Evolutionary conservation across 2,797 vertebrate genomes (phyloP), one percentile per base, ranked within the genome.

Genomic region (Leptoclinus maculatus): DNA sequence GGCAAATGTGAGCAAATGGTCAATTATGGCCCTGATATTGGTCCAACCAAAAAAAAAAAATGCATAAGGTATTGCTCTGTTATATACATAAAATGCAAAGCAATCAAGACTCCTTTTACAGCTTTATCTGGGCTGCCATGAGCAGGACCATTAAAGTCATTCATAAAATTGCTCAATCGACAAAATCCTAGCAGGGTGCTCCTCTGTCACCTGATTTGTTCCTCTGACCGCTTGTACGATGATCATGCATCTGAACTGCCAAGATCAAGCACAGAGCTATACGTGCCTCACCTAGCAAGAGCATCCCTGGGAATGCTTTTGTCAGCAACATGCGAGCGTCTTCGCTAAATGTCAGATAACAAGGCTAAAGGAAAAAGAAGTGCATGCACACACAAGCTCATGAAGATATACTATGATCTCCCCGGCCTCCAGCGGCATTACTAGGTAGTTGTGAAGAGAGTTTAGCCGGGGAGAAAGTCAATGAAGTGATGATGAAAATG

Each of bases 401-500:
- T 93, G 92, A 92, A 86, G 85, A 85, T 56, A 43, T 71, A 25
- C 74, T 83, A 65, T 84, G 86, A 88, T 88, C 82, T 78, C 66
- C 60, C 70, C 71, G 80, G 85, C 90, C 83, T 89, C 72, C 72
- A 83, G 93, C 84, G 86, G 85, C 76, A 90, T 87, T 84, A 84
- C 87, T 36, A 41, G 83, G 84, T 86, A 79, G 85, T 87, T 88
- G 87, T 86, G 86, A 88, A 87, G 89, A 86, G 88, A 89, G 90
- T 91, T 91, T 91, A 87, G 78, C 82, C 29, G 25, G 68, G 82
- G 88, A 92, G 90, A 93, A 94, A 93, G 91, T 94, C 93, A 93
- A 91, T 93, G 88, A 92, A 90, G 90, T 85, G 88, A 94, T 95
- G 91, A 95, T 94, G 91, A 91, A 93, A 94, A 94, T 88, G 87